Evolutionary conservation across 2,797 vertebrate genomes (phyloP).

Genomic region (Cyprinella venusta): DNA sequence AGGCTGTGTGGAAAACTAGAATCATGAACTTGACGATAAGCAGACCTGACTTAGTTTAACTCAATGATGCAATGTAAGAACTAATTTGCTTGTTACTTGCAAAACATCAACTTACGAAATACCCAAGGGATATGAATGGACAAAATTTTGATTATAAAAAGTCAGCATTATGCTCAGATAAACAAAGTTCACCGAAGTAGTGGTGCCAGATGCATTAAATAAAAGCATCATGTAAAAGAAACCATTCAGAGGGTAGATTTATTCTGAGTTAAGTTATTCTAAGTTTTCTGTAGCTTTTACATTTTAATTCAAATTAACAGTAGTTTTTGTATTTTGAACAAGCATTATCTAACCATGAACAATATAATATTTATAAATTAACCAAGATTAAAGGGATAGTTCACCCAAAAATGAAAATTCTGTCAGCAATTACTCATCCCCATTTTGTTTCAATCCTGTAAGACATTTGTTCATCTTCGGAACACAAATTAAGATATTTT

Average conservation of each 20-base stretch:
- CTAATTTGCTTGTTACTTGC: background rate
- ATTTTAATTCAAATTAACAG: no score
- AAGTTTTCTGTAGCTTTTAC: no score
- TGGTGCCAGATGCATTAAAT: background rate
- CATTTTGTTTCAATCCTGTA: no score
- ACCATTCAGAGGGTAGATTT: no score
- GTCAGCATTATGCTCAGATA: background rate
- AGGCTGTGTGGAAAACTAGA: constrained; percentile 11
- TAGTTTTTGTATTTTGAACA: no score
- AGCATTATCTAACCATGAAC: background rate
- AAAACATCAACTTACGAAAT: background rate
- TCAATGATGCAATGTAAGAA: background rate
- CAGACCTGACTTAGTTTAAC: constrained; percentile 26
- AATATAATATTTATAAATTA: background rate
- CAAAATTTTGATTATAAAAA: background rate
- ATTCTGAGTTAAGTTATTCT: no score
- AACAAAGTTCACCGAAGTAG: background rate
- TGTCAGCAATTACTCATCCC: no score
- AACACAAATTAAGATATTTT: no score
- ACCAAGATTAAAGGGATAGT: no score
- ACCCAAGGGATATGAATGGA: background rate
- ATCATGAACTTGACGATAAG: constrained; percentile 10
- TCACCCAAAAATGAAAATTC: no score
- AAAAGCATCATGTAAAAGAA: constrained; percentile 9
- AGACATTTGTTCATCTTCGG: no score